phyloP scores from a whole-genome alignment of 1,140 invertebrate species.

The Liolophura sinensis region DNA sequence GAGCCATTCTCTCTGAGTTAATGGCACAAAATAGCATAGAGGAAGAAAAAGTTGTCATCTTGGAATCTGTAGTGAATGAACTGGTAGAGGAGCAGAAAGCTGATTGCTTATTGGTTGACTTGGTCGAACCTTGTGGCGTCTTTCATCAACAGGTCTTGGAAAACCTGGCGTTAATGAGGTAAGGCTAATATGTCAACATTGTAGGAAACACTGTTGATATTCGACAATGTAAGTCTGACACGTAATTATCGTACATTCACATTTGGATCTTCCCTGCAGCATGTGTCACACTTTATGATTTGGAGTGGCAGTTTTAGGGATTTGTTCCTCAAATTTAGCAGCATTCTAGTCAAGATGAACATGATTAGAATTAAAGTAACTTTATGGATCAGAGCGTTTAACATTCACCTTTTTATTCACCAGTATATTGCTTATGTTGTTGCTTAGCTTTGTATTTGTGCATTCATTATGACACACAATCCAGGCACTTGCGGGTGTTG shows the following conservation, averaged over 20 bases:
- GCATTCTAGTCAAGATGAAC: no score
- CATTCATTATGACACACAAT: no score
- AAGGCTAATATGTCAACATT: slow-evolving; percentile 1
- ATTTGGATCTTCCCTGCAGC: not conserved
- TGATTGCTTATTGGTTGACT: slow-evolving; percentile 17
- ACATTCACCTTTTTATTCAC: no score
- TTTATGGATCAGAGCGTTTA: no score
- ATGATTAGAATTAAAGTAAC: no score
- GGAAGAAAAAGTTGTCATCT: slow-evolving; percentile 12
- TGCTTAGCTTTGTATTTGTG: no score
- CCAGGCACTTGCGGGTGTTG: no score
- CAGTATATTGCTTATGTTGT: no score
- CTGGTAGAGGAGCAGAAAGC: slow-evolving; percentile 11
- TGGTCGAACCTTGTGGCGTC: slow-evolving; percentile 42
- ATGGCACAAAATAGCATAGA: no score
- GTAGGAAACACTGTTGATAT: not conserved
- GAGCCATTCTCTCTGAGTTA: no score
- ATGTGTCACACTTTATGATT: not conserved
- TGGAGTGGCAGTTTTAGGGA: not conserved
- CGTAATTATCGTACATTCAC: not conserved
- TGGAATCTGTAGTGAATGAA: slow-evolving; percentile 17
- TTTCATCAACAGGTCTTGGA: slow-evolving; percentile 42
- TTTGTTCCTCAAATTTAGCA: not conserved
- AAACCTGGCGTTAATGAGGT: slow-evolving; percentile 42
- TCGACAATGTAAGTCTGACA: not conserved